Evolutionary conservation across 2,888 invertebrate species (phyloP), one percentile per base, ranked within the genome.

Genomic region (Mechanitis mazaeus): DNA sequence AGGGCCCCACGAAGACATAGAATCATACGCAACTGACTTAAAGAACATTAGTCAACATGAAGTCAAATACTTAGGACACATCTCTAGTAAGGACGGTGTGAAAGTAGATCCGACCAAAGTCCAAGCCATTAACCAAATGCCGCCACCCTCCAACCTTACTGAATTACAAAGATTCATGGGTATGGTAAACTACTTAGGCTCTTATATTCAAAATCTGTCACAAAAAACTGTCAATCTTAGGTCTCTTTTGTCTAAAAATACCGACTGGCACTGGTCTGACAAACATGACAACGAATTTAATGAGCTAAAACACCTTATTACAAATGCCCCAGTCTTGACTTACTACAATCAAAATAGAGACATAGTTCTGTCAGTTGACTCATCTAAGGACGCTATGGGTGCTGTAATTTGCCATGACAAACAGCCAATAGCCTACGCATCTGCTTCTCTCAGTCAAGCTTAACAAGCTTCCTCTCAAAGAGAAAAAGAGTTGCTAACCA

Each of bases 31-130:
- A n/a, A n/a, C n/a, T n/a, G n/a, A n/a, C n/a, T n/a, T n/a, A n/a
- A n/a, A n/a, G n/a, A 12, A 20, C 2, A 57, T 70, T 46, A 59
- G 64, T 56, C 20, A 31, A 11, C 28, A 45, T 11, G 54, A 66
- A 56, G 64, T 70, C 0, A 64, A 46, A 47, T 70, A 66, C 54
- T 45, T 70, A 58, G 68, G 70, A 7, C 65, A 68, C 63, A 61
- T 67, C 20, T 69, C 69, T 53, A 54, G 45, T 47, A 46, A 58
- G 12, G 20, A 68, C 12, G 70, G 70, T 31, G 60, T 69, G 0
- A 9, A 33, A 12, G 59, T 63, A 1, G 70, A 69, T 60, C 28
- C 12, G 3, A 2, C 35, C 7, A 67, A 68, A 61, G 60, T 70
- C 3, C 46, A 68, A 54, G 68, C 70, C 1, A 68, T 70, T 20